A percentile compares a stretch with the other conserved stretches of the same genome.
These are phyloP conservation scores for Caenorhabditis uteleia DNA, from an alignment of 2,888 invertebrate genomes.

Conservation along the genomic window DNA sequence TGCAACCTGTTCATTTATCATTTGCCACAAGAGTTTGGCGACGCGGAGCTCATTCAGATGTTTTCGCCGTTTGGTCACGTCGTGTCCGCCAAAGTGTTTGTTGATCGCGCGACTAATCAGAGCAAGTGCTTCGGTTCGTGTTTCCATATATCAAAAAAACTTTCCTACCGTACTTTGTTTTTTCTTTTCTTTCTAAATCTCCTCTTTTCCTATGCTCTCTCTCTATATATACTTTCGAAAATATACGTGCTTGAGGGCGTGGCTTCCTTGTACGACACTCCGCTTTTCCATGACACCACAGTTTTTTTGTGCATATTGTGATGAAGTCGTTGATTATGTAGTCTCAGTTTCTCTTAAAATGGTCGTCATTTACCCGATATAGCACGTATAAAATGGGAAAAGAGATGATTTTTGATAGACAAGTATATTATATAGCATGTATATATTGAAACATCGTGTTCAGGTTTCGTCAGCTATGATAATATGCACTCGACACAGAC, in stretches of 20 bases:
- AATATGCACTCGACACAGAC: conserved; percentile 96
- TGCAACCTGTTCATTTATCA: conserved; percentile 99
- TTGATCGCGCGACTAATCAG: conserved; percentile 98
- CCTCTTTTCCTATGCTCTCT: not conserved
- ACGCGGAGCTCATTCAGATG: conserved; percentile 99
- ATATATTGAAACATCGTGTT: not conserved
- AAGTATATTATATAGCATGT: not conserved
- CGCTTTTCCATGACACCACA: no score
- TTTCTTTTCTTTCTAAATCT: not conserved
- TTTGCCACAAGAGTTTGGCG: conserved; percentile 99
- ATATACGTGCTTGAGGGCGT: no score
- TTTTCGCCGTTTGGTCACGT: conserved; percentile 99
- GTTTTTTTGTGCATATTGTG: no score
- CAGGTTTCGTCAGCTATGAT: conserved; percentile 99
- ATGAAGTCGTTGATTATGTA: no score
- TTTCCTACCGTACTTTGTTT: not conserved
- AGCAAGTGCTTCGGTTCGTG: conserved; percentile 98
- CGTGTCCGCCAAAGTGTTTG: conserved; percentile 99
- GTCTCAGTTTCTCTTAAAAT: not conserved
- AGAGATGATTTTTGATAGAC: not conserved
- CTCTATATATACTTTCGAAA: not conserved
- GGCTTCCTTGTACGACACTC: no score
- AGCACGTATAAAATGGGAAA: not conserved
- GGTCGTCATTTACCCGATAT: not conserved
- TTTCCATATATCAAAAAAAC: conserved; percentile 6